Base-by-base conservation (phyloP, 2,888 invertebrate genomes). In the Melolontha melolontha region DNA sequence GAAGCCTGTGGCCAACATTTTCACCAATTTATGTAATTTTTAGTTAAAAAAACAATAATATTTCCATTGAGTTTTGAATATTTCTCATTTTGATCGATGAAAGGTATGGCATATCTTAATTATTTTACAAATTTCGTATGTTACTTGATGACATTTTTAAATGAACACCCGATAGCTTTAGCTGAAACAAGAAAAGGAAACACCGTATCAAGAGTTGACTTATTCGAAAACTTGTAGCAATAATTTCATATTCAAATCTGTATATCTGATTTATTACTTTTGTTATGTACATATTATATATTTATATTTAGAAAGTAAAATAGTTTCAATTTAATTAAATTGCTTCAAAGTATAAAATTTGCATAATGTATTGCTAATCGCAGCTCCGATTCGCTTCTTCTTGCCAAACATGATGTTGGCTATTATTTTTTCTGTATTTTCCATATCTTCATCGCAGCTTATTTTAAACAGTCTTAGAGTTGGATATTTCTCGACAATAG, bases 401-500 rank as follows among this genome's bases (percentile, higher is more conserved):
- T 84, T 82, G 0, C 90, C 91, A 79, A 85, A 89, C 69, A 86
- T 84, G 14, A 95, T 84, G 68, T 85, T 82, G 0, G 91, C 84
- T 12, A 95, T 79, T 29, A 93, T 79, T 51, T 85, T 82, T 75
- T 91, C 88, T 0, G 87, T 89, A 5, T 79, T 78, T 84, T 82
- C 47, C 51, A 72, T 75, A 27, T 74, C 76, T 41, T 83, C 78
- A 73, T 86, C 86, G 0, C 86, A 87, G 6, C 86, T 86, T 65
- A 79, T 72, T 14, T 82, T 78, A 7, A 90, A 77, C 47, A 84
- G 75, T 64, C 80, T 79, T 0, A 95, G 93, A 0, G 96, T 94
- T 10, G 90, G 90, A 81, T 93, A 97, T 8, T 83, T 77, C 39
- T 90, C 87, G 0, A 91, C 89, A 71, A 98, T 92, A 2, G 93